Evolutionary conservation across 1,140 invertebrate genomes (phyloP).

Genomic region (Tetramorium simillimum): DNA sequence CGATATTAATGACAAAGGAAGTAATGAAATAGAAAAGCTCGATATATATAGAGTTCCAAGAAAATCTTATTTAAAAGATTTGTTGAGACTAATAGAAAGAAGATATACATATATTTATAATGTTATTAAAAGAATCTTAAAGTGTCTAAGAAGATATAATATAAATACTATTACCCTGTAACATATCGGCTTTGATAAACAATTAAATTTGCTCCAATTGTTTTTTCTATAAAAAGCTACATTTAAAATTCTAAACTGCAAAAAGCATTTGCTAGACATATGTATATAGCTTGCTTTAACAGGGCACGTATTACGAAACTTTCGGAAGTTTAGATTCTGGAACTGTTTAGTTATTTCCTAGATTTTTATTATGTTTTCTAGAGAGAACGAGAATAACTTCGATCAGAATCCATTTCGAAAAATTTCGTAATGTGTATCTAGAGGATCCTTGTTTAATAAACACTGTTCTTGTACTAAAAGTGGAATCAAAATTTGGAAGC

Average conservation of each 20-base stretch:
- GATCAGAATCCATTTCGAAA: too few species aligned
- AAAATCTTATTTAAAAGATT: neutral
- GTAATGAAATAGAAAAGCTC: neutral
- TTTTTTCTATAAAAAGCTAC: neutral
- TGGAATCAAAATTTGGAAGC: neutral
- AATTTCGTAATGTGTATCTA: too few species aligned
- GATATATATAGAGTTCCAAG: neutral
- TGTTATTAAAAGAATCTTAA: neutral
- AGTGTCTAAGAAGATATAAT: neutral
- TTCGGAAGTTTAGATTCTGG: too few species aligned
- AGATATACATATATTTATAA: neutral
- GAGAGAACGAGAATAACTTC: too few species aligned
- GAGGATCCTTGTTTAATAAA: neutral
- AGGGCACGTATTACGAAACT: too few species aligned
- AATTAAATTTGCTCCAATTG: conserved; percentile 6
- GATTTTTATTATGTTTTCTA: too few species aligned
- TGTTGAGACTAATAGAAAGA: neutral
- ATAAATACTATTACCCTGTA: neutral
- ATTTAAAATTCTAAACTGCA: conserved; percentile 2
- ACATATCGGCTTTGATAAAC: neutral
- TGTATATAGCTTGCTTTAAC: neutral
- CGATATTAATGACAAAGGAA: neutral
- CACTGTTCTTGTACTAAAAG: neutral
- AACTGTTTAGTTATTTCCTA: too few species aligned
- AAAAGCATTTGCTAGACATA: neutral